Evolutionary conservation across 2,888 invertebrate genomes (phyloP).

Genomic region (Lissonota sp.): DNA sequence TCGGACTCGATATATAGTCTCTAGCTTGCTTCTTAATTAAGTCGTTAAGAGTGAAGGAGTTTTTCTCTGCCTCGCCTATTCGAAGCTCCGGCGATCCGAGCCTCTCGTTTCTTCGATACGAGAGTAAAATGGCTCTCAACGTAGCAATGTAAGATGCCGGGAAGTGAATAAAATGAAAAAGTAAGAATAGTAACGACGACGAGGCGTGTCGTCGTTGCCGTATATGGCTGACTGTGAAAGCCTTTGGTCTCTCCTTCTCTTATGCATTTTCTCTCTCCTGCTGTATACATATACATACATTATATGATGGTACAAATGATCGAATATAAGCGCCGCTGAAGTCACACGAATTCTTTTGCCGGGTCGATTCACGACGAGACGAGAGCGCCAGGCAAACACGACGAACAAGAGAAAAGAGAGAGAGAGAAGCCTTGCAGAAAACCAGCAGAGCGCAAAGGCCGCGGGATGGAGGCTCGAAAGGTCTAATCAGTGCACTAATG

Average conservation of each 20-base stretch:
- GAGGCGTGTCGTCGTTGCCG: constrained; percentile 2
- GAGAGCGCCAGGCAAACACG: constrained; percentile 24
- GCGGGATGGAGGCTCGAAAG: constrained; percentile 56
- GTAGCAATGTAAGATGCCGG: background rate
- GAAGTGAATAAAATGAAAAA: constrained; percentile 1
- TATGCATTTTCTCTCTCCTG: background rate
- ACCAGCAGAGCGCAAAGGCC: constrained; percentile 6
- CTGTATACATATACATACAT: background rate
- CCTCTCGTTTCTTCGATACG: constrained; percentile 3
- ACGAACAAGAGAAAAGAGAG: constrained; percentile 16
- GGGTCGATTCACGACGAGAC: constrained; percentile 41
- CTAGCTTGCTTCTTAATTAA: constrained; percentile 70
- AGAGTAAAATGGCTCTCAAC: background rate
- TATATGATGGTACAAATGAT: constrained; percentile 25
- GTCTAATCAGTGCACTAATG: constrained; percentile 80
- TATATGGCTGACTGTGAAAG: constrained; percentile 22
- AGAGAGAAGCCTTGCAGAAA: background rate
- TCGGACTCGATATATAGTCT: constrained; percentile 31
- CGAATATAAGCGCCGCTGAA: constrained; percentile 46
- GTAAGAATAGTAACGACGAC: constrained; percentile 16
- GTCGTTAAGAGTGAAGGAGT: constrained; percentile 44
- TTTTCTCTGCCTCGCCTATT: background rate
- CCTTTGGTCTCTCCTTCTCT: background rate
- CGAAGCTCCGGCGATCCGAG: background rate
- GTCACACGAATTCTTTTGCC: constrained; percentile 55